Evolutionary conservation across 2,797 vertebrate genomes (phyloP), one percentile per base, ranked within the genome.

Genomic region (Erithacus rubecula): DNA sequence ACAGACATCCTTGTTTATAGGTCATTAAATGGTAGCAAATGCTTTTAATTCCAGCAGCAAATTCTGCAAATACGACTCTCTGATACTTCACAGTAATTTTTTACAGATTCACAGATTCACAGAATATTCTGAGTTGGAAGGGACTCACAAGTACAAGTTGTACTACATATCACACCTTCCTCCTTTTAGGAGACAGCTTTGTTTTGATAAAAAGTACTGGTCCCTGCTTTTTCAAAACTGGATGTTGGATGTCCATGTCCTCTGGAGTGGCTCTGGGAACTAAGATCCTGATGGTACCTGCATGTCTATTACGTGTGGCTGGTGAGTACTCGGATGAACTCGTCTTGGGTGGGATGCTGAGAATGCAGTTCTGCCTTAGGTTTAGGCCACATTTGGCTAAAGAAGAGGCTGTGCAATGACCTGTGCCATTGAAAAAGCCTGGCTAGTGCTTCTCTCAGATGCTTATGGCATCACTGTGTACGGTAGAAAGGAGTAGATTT

Each of bases 241-340:
- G 27, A 47, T 12, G 37, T 5, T 34, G 19, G 29, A 10, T 78
- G 23, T 27, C 39, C 1, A 3, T 59, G 79, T 83, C 36, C 9
- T 4, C 18, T 2, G 2, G 18, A 44, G 23, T 2, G 1, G 20
- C 29, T 46, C 8, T 8, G 21, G 52, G 44, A 79, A 13, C 71
- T 24, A 49, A 43, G 26, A 43, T 39, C 11, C 16, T n/a, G 32
- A 3, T 41, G 14, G 24, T 23, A 12, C 26, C 14, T 30, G 7
- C n/a, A n/a, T n/a, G n/a, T n/a, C n/a, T 32, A 9, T 64, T 56
- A 14, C 53, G 6, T 1, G 3, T 22, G 24, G n/a, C 29, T 60
- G 69, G 5, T 1, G 12, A 75, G 59, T 5, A 22, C 13, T 5
- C 0, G 0, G 30, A 14, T 30, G 39, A 71, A 27, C 9, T 20